A percentile compares a stretch with the other conserved stretches of the same genome.
Evolutionary conservation across 2,888 invertebrate genomes (phyloP).

Genomic region (Andrena hattorfiana): DNA sequence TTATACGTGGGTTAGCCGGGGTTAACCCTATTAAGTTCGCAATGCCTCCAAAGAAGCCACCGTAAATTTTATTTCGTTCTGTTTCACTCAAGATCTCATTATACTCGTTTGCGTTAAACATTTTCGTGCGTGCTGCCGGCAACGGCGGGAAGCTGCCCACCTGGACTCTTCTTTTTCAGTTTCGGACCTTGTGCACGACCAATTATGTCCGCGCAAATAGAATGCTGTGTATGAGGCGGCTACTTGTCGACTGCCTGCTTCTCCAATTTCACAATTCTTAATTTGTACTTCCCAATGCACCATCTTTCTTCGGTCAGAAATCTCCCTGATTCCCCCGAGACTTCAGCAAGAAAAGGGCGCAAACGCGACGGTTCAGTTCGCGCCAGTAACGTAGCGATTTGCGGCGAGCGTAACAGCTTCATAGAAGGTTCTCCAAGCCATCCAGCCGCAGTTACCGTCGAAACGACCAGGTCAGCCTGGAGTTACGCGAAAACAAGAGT

Average conservation of each 20-base stretch:
- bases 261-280: not conserved
- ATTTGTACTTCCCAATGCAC: not conserved
- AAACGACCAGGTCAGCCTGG: conserved; percentile 30
- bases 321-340: conserved; percentile 1
- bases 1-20: conserved; percentile 77
- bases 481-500: conserved; percentile 36
- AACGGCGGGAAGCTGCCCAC: conserved; percentile 30
- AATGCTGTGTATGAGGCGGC: not conserved
- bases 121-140: conserved; percentile 51
- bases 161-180: not conserved
- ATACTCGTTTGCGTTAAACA: conserved; percentile 69
- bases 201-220: conserved; percentile 39
- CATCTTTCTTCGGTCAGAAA: conserved; percentile 11
- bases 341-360: conserved; percentile 34
- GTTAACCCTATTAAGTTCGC: conserved; percentile 79
- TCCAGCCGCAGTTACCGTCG: conserved; percentile 12
- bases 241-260: conserved; percentile 1
- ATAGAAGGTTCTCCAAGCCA: conserved; percentile 50
- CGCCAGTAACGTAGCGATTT: conserved; percentile 47
- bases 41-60: conserved; percentile 64
- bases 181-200: conserved; percentile 14
- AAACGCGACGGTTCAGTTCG: conserved; percentile 39
- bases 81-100: conserved; percentile 71
- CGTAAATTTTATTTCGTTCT: conserved; percentile 67
- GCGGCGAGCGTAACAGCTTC: conserved; percentile 57